Conservation (phyloP, 2,888 invertebrate genomes). For the Galerucella nymphaeae region DNA sequence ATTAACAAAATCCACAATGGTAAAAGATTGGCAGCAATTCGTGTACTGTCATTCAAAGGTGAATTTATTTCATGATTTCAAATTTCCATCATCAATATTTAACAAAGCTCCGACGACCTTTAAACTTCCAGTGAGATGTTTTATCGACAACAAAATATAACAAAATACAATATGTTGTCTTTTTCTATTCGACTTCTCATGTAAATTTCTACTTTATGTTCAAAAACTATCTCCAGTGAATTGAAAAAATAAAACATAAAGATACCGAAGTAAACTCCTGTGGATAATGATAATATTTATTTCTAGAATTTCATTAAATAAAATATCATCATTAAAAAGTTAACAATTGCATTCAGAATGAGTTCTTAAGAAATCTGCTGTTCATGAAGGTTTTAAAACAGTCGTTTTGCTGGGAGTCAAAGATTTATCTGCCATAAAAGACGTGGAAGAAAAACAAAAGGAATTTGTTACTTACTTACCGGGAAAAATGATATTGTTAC, state of each 20-base stretch:
- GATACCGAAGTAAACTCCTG: background rate
- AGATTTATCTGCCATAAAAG: conserved; percentile 6
- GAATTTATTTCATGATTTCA: too few species aligned
- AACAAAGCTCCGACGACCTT: too few species aligned
- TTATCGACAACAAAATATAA: too few species aligned
- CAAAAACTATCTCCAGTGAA: background rate
- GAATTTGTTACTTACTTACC: background rate
- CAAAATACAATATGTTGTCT: too few species aligned
- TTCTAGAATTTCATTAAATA: background rate
- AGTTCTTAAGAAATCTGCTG: background rate
- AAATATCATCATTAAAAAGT: background rate
- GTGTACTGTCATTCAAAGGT: too few species aligned
- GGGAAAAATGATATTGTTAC: background rate
- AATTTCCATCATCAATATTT: too few species aligned
- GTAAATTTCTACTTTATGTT: too few species aligned
- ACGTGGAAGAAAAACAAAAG: background rate
- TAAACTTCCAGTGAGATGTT: too few species aligned
- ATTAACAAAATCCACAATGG: too few species aligned
- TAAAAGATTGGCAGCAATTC: too few species aligned
- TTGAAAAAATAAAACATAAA: background rate
- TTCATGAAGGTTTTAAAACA: background rate
- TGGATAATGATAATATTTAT: background rate
- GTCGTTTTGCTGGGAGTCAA: background rate
- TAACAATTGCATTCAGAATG: background rate
- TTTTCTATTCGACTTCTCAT: too few species aligned